Evolutionary conservation across 1,140 invertebrate genomes (phyloP).

Genomic region (Goniozus legneri): DNA sequence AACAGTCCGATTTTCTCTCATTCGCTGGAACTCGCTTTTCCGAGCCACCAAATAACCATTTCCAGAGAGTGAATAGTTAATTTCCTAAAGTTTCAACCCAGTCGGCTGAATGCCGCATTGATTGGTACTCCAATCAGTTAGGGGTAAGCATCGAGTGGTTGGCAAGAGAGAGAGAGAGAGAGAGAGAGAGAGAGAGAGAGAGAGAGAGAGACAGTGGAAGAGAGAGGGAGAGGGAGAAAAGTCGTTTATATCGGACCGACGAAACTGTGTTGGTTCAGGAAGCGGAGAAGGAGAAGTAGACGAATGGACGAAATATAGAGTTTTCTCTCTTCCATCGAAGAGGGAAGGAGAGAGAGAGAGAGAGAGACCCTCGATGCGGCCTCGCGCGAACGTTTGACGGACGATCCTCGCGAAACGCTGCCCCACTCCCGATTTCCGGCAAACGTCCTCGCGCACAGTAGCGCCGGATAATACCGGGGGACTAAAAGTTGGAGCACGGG

Average conservation of each 20-base stretch:
- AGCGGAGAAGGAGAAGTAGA: constrained; percentile 1
- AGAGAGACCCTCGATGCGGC: too few relatives aligned
- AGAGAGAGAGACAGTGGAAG: too few relatives aligned
- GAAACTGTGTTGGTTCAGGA: constrained; percentile 44
- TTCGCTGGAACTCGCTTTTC: constrained; percentile 35
- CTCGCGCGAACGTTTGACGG: constrained; percentile 25
- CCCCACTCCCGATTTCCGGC: too few relatives aligned
- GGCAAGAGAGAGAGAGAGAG: constrained; percentile 17
- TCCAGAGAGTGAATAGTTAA: constrained; percentile 52
- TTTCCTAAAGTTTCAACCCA: constrained; percentile 53
- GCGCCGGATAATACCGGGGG: constrained; percentile 5
- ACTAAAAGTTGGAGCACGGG: constrained; percentile 11
- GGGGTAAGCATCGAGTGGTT: constrained; percentile 31
- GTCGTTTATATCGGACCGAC: too few relatives aligned
- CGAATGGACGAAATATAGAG: too few relatives aligned
- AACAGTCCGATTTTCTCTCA: constrained; percentile 44
- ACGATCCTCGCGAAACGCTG: constrained; percentile 28
- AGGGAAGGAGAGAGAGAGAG: too few relatives aligned
- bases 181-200: constrained; percentile 10
- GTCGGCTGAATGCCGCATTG: constrained; percentile 51
- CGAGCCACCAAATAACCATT: constrained; percentile 48
- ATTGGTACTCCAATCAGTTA: constrained; percentile 54
- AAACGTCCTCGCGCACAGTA: too few relatives aligned
- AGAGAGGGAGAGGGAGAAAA: constrained; percentile 7
- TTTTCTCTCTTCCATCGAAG: too few relatives aligned